A percentile compares a stretch with the other conserved stretches of the same genome.
Conservation (phyloP, 2,113 vertebrate species). For the Sander lucioperca region DNA sequence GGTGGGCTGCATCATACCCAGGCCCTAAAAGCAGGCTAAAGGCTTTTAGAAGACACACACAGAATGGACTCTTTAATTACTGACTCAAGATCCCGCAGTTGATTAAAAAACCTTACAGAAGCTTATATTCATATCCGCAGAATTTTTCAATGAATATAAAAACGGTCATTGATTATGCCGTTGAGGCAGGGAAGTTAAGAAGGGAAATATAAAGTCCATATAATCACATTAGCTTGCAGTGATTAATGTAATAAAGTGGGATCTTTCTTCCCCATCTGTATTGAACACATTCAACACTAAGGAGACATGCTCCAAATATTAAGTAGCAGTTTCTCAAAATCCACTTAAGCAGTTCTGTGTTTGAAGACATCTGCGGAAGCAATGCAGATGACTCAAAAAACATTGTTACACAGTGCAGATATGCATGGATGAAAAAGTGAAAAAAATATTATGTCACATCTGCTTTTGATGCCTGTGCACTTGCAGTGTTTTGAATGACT, state of each 20-base stretch:
- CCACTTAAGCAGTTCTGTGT: constrained; percentile 67
- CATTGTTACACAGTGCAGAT: constrained; percentile 15
- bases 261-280: constrained; percentile 69
- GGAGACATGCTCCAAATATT: constrained; percentile 72
- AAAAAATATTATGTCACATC: constrained; percentile 20
- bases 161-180: constrained; percentile 79
- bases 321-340: constrained; percentile 71
- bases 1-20: constrained; percentile 73
- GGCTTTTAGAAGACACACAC: constrained; percentile 76
- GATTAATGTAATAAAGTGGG: constrained; percentile 79
- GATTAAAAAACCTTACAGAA: constrained; percentile 69
- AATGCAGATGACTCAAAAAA: constrained; percentile 45
- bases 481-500: not conserved
- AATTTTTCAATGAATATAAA: constrained; percentile 82
- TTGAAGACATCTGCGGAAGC: constrained; percentile 53
- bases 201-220: constrained; percentile 78
- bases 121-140: constrained; percentile 78
- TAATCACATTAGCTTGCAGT: constrained; percentile 80
- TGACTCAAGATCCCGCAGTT: constrained; percentile 72
- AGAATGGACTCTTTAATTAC: constrained; percentile 79
- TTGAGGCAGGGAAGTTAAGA: constrained; percentile 69
- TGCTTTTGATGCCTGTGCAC: constrained; percentile 13
- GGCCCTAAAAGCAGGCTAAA: constrained; percentile 79
- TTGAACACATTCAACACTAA: constrained; percentile 63
- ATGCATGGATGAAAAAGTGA: constrained; percentile 19